Conservation (phyloP, 2,888 invertebrate genomes). For the Arenicola marina region DNA sequence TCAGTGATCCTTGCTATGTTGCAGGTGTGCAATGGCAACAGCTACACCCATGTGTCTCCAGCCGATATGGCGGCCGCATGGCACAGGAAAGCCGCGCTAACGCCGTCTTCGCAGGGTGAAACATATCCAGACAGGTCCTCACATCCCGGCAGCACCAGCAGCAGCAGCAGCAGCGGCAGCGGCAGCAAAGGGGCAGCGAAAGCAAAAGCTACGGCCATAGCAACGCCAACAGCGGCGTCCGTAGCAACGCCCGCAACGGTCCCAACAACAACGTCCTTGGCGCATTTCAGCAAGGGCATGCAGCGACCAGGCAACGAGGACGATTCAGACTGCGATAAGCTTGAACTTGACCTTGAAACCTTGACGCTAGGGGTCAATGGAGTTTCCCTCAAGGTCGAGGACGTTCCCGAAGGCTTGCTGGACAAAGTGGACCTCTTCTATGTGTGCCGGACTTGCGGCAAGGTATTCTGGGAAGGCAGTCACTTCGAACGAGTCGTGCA, state of each 20-base stretch:
- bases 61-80: not conserved
- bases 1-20: too few species aligned
- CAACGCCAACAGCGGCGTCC: not conserved
- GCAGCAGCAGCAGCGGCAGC: too few species aligned
- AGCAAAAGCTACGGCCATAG: not conserved
- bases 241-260: not conserved
- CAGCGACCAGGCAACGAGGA: constrained; percentile 6
- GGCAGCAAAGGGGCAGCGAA: too few species aligned
- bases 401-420: constrained; percentile 63
- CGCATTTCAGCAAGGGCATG: constrained; percentile 25
- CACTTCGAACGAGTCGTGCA: constrained; percentile 58
- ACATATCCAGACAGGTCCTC: too few species aligned
- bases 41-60: too few species aligned
- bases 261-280: not conserved
- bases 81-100: not conserved
- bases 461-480: constrained; percentile 74
- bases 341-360: constrained; percentile 28
- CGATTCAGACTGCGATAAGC: constrained; percentile 9
- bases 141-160: too few species aligned
- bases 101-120: not conserved
- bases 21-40: too few species aligned
- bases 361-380: constrained; percentile 20
- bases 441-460: constrained; percentile 76
- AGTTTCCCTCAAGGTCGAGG: constrained; percentile 59
- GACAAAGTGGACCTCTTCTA: constrained; percentile 67